Base-by-base conservation (phyloP, 2,888 invertebrate species). In the Sesia bembeciformis region DNA sequence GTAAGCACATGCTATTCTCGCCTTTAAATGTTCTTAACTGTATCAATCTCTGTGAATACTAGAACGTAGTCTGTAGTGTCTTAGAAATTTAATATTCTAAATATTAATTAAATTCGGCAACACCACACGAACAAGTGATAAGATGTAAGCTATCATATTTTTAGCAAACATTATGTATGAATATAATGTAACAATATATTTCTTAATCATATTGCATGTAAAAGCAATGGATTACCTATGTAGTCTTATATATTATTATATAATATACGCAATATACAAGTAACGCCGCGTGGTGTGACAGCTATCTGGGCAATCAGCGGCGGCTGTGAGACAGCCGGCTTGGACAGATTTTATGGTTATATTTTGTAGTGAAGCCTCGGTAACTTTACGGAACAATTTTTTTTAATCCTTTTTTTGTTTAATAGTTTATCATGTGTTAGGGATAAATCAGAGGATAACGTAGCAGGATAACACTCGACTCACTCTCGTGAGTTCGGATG, bases 41-140 rank as follows among this genome's bases (percentile, higher is more conserved):
- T 83, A 84, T 82, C 83, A 76, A 79, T 83, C 81, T 83, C 82
- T 88, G 88, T 88, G 88, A 88, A 88, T 88, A 88, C 74, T 86
- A 87, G 85, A 71, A 68, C 63, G 86, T 87, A 86, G 87, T 70
- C 68, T 56, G 86, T 88, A 88, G 88, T 86, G 86, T 84, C 81
- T 86, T 88, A 87, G 87, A 78, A 80, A 77, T 72, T 75, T 78
- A 81, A 87, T 84, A 86, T 87, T 88, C 87, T 86, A 88, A 88
- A 87, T 84, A 86, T 83, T 68, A 69, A 60, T 54, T 52, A 65
- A 81, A 84, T 75, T 78, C 75, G 77, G 74, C 84, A 84, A 88
- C 88, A 88, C 88, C 88, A 88, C 81, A 81, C 78, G 74, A 76
- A 79, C 70, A 81, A 86, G 88, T 88, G 88, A 88, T 88, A 88